Evolutionary conservation across 2,797 vertebrate species (phyloP), one percentile per base, ranked within the genome.

Genomic region (Micromesistius poutassou): DNA sequence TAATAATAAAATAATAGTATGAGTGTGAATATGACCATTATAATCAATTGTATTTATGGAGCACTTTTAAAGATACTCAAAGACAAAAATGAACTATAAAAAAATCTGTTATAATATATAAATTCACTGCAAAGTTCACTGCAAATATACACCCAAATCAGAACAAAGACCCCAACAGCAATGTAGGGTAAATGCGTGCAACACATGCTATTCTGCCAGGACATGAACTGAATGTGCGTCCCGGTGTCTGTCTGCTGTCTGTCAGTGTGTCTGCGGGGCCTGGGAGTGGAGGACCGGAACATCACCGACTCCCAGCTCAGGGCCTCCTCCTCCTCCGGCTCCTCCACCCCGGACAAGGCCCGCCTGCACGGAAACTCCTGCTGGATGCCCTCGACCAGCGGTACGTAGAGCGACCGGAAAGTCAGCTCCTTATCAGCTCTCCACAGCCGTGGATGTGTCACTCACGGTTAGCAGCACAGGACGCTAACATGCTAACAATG

Each of bases 191-290:
- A 3, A 46, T 46, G 13, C 16, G 42, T 16, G 13, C 42, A 14
- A 19, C 14, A 14, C 42, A 46, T 19, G 42, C 42, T 46, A 46
- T 14, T 46, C 42, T 19, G 42, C 2, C 42, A 14, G 42, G 42
- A 14, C 42, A 1, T 42, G 40, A 42, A 1, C 12, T 46, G 14
- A 19, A 22, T 66, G n/a, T 66, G 55, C 28, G 55, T 66, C 7
- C n/a, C 19, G 55, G n/a, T 28, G 55, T 66, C 19, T 66, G 42
- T 71, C 30, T 66, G 55, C 13, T 66, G 55, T 3, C 19, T 78
- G n/a, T 19, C 75, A 95, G 94, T 95, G 85, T 95, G 95, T 87
- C 83, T 95, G 71, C 89, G 89, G 0, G 93, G 94, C 30, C 83
- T 95, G 30, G 95, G 94, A 4, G 80, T 95, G 0, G 93, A 94